phyloP scores from a whole-genome alignment of 2,113 vertebrate species.

The Protomyctophum bolini region DNA sequence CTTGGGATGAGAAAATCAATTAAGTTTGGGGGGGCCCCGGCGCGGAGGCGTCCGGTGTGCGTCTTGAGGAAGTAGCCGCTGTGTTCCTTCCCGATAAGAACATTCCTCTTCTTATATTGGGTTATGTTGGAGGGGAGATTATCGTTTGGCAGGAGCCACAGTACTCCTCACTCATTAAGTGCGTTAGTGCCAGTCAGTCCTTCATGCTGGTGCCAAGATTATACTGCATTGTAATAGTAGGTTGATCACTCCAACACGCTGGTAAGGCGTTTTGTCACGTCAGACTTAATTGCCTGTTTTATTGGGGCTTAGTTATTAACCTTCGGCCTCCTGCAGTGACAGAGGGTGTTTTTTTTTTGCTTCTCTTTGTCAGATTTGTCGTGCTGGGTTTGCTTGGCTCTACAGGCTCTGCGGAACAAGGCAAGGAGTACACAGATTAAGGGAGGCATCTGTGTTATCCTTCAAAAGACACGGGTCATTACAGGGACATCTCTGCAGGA shows the following conservation, averaged over 20 bases:
- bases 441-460: conserved; percentile 27
- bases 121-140: conserved; percentile 76
- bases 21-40: conserved; percentile 37
- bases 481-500: conserved; percentile 28
- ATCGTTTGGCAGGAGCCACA: conserved; percentile 70
- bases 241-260: conserved; percentile 49
- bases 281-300: conserved; percentile 47
- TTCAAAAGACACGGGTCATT: conserved; percentile 39
- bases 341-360: not conserved
- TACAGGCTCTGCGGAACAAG: not conserved
- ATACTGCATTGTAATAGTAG: conserved; percentile 61
- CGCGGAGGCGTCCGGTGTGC: conserved; percentile 38
- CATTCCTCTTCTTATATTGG: conserved; percentile 72
- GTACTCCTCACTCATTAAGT: conserved; percentile 73
- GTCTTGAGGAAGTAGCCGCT: conserved; percentile 61
- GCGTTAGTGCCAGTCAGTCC: conserved; percentile 75
- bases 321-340: conserved; percentile 38
- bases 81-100: conserved; percentile 77
- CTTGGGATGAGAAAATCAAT: conserved; percentile 71
- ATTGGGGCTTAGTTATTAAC: conserved; percentile 48
- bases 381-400: not conserved
- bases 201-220: conserved; percentile 68
- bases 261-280: conserved; percentile 47
- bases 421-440: conserved; percentile 7
- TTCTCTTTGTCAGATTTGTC: not conserved